phyloP scores from a whole-genome alignment of 2,888 invertebrate genomes.

The Tinea trinotella region DNA sequence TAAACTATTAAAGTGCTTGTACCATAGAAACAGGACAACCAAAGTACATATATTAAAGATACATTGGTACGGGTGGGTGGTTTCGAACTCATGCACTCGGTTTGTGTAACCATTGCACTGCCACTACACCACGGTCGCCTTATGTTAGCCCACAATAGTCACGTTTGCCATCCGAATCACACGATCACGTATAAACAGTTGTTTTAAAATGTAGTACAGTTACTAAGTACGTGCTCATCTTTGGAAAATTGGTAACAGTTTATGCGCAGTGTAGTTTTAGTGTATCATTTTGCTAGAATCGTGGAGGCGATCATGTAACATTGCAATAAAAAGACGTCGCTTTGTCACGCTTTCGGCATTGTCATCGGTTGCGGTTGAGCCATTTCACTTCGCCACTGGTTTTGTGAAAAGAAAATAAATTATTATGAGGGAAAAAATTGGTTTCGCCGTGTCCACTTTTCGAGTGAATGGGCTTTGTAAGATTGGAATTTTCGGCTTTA shows the following conservation, averaged over 20 bases:
- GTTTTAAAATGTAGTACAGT: too few relatives aligned
- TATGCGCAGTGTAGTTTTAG: not conserved
- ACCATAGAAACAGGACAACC: too few relatives aligned
- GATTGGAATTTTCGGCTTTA: conserved; percentile 5
- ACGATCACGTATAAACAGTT: too few relatives aligned
- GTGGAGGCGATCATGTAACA: conserved; percentile 1
- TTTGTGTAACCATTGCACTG: too few relatives aligned
- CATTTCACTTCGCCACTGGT: conserved; percentile 13
- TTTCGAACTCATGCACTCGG: too few relatives aligned
- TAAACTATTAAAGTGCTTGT: too few relatives aligned
- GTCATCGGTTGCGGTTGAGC: conserved; percentile 23
- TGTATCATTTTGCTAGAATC: not conserved
- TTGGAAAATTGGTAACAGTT: not conserved
- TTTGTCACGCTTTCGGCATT: conserved; percentile 45
- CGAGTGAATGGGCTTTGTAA: conserved; percentile 12
- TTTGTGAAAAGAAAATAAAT: conserved; percentile 13
- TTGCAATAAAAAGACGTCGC: conserved; percentile 47
- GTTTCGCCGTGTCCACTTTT: not conserved
- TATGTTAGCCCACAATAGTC: too few relatives aligned
- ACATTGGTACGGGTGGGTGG: too few relatives aligned
- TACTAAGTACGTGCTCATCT: not conserved
- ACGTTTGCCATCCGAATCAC: too few relatives aligned
- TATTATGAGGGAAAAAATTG: conserved; percentile 7
- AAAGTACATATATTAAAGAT: too few relatives aligned
- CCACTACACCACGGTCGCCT: too few relatives aligned